Percentiles rank a stretch among this genome's conserved stretches.
phyloP scores from a whole-genome alignment of 1,140 invertebrate genomes.

The Propsilocerus akamusi region DNA sequence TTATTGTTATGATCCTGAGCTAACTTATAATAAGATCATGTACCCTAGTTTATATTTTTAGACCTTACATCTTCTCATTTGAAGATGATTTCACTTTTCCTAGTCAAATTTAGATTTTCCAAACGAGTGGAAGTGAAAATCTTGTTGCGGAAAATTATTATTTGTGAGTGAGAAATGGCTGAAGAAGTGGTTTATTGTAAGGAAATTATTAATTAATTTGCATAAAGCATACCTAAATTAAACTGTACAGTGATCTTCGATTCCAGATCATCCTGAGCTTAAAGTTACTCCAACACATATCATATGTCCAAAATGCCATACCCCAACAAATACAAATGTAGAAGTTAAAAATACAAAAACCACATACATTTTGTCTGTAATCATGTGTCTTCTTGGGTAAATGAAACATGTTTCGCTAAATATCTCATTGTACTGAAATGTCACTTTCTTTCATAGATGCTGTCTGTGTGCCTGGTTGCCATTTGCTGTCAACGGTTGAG shows the following conservation, averaged over 20 bases:
- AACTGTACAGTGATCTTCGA: background rate
- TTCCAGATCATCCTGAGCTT: background rate
- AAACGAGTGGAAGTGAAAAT: background rate
- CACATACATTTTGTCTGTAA: background rate
- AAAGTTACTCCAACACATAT: background rate
- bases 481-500: background rate
- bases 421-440: no score
- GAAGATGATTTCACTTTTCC: slow-evolving; percentile 2
- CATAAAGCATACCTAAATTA: background rate
- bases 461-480: background rate
- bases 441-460: no score
- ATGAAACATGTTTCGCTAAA: no score
- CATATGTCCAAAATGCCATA: background rate
- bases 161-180: background rate
- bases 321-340: background rate
- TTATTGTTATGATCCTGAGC: no score
- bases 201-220: background rate
- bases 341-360: slow-evolving; percentile 1
- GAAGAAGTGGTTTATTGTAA: background rate
- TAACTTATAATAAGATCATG: no score
- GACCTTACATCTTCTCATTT: background rate
- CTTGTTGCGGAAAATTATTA: background rate
- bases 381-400: background rate
- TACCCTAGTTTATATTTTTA: no score
- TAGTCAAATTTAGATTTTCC: background rate